Conservation (phyloP, 2,888 invertebrate genomes). For the Aspidapion aeneum region DNA sequence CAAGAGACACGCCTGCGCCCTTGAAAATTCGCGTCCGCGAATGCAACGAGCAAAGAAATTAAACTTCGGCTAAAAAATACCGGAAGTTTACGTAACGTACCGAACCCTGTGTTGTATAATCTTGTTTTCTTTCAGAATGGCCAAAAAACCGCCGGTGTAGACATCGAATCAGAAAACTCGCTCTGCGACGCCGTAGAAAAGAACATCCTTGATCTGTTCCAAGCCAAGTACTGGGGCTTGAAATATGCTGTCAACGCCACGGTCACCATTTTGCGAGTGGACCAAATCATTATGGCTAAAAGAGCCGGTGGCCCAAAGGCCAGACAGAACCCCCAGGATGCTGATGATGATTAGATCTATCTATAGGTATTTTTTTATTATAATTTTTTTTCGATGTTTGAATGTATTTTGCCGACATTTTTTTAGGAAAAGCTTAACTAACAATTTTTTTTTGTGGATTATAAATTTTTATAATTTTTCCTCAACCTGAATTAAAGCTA, state of each 20-base stretch:
- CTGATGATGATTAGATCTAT: constrained; percentile 66
- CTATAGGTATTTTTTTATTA: constrained; percentile 17
- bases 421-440: too few species aligned
- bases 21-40: too few species aligned
- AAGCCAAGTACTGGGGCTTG: constrained; percentile 88
- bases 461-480: too few species aligned
- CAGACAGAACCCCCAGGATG: constrained; percentile 53
- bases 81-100: too few species aligned
- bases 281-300: constrained; percentile 99
- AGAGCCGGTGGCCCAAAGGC: constrained; percentile 94
- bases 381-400: neutral
- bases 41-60: too few species aligned
- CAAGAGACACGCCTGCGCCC: too few species aligned
- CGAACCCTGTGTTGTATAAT: too few species aligned
- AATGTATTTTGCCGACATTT: too few species aligned
- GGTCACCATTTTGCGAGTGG: constrained; percentile 87
- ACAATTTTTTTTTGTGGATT: too few species aligned
- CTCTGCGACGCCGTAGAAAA: constrained; percentile 73
- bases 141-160: constrained; percentile 71
- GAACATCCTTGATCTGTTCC: constrained; percentile 78
- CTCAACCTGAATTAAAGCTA: too few species aligned
- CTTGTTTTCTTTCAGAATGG: constrained; percentile 61
- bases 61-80: too few species aligned
- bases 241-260: constrained; percentile 95
- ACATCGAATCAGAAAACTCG: constrained; percentile 77